Conservation (phyloP, 2,888 invertebrate genomes). For the Cotesia congregata region DNA sequence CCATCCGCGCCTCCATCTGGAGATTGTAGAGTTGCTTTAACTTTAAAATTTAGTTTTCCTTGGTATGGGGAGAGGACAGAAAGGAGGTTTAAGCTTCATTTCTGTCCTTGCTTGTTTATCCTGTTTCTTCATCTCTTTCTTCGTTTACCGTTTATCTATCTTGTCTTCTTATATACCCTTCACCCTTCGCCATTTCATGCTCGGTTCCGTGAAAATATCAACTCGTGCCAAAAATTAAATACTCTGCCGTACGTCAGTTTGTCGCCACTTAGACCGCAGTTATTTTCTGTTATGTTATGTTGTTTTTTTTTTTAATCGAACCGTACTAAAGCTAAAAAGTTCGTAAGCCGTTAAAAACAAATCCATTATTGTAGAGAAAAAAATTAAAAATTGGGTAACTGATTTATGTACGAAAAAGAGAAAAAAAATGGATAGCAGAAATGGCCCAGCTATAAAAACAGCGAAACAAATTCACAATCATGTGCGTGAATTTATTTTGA, state of each 20-base stretch:
- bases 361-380: neutral
- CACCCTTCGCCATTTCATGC: neutral
- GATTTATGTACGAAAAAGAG: neutral
- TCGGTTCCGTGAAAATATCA: neutral
- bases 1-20: conserved; percentile 39
- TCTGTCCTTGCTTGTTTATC: neutral
- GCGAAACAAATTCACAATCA: neutral
- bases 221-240: conserved; percentile 26
- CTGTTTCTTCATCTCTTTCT: neutral
- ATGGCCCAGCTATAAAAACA: neutral
- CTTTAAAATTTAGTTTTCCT: conserved; percentile 28
- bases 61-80: neutral
- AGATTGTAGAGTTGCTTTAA: conserved; percentile 38
- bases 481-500: neutral
- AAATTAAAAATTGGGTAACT: neutral
- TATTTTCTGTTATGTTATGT: neutral
- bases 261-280: conserved; percentile 36
- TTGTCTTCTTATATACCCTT: neutral
- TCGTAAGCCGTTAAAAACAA: neutral
- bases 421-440: neutral
- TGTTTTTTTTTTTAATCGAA: neutral
- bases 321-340: neutral
- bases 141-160: neutral
- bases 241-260: conserved; percentile 33
- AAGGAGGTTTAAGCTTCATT: neutral